Conservation (phyloP, 1,140 invertebrate genomes). For the Sitodiplosis mosellana region DNA sequence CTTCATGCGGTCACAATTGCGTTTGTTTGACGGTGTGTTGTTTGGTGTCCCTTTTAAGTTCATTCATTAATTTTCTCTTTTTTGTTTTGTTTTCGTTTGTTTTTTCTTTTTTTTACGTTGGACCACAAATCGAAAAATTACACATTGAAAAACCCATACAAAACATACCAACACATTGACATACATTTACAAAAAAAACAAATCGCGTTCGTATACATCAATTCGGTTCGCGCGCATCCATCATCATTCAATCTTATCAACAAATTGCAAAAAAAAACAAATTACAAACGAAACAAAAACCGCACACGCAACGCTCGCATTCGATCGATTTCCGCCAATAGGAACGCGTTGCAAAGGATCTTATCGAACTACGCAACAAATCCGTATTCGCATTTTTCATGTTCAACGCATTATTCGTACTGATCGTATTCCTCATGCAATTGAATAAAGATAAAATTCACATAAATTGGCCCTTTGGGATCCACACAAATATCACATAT, state of each 20-base stretch:
- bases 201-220: background rate
- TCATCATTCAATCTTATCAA: background rate
- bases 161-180: background rate
- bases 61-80: slow-evolving; percentile 14
- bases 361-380: slow-evolving; percentile 87
- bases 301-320: too few relatives aligned
- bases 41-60: slow-evolving; percentile 1
- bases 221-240: background rate
- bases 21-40: background rate
- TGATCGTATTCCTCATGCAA: slow-evolving; percentile 96
- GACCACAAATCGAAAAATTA: background rate
- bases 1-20: background rate
- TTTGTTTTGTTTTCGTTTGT: slow-evolving; percentile 10
- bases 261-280: too few relatives aligned
- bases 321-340: too few relatives aligned
- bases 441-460: slow-evolving; percentile 93
- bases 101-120: slow-evolving; percentile 5
- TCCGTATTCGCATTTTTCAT: slow-evolving; percentile 97
- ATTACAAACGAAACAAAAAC: background rate
- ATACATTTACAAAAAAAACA: background rate
- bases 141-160: background rate
- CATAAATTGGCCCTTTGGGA: slow-evolving; percentile 84
- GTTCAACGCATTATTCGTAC: slow-evolving; percentile 97
- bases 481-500: slow-evolving; percentile 87
- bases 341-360: slow-evolving; percentile 68